Evolutionary conservation across 2,888 invertebrate genomes (phyloP).

Genomic region (Sarcophaga variegata): DNA sequence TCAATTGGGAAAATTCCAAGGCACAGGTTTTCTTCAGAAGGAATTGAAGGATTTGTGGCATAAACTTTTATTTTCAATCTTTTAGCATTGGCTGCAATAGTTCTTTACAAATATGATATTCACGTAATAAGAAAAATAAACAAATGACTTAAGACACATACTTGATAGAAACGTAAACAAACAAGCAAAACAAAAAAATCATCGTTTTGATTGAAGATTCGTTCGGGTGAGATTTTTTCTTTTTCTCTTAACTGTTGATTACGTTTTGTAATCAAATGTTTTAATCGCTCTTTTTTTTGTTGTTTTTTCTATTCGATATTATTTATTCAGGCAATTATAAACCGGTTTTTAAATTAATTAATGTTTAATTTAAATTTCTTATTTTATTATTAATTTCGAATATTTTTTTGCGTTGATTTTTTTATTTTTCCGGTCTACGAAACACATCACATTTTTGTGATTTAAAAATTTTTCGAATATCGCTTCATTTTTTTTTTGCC

Average conservation of each 20-base stretch:
- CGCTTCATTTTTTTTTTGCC: neutral
- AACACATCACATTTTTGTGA: conserved; percentile 9
- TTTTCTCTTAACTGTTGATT: neutral
- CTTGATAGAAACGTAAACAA: neutral
- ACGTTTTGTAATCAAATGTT: neutral
- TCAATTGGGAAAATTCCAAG: too few relatives aligned
- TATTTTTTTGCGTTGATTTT: neutral
- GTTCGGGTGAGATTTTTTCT: neutral
- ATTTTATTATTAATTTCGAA: too few relatives aligned
- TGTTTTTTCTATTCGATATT: neutral
- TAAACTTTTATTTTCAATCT: too few relatives aligned
- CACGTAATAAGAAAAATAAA: conserved; percentile 1
- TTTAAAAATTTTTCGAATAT: conserved; percentile 2
- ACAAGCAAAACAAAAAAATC: too few relatives aligned
- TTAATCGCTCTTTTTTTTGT: neutral
- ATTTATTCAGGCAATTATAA: neutral
- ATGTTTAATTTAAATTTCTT: conserved; percentile 30
- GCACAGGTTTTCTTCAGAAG: too few relatives aligned
- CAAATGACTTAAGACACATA: conserved; percentile 63
- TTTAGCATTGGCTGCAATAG: too few relatives aligned
- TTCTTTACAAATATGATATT: too few relatives aligned
- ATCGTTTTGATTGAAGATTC: neutral
- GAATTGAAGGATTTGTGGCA: too few relatives aligned
- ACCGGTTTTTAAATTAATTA: conserved; percentile 49
- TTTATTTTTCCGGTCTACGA: neutral